phyloP scores from a whole-genome alignment of 1,140 invertebrate genomes.

The Hyposmocoma kahamanoa region DNA sequence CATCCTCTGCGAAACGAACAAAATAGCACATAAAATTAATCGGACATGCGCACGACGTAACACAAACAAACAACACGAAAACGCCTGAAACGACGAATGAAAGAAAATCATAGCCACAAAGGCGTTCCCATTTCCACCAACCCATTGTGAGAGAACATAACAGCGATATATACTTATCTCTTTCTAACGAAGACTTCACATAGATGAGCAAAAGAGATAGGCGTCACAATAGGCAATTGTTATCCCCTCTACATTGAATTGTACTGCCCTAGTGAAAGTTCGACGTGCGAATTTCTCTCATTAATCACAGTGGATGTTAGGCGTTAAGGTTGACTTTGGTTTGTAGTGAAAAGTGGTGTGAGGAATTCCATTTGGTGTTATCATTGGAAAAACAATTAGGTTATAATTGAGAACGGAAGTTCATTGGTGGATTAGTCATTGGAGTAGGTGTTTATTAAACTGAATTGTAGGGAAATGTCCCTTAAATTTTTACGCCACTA shows the following conservation, averaged over 20 bases:
- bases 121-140: constrained; percentile 59
- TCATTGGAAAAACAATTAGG: constrained; percentile 69
- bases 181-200: constrained; percentile 38
- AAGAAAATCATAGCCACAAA: constrained; percentile 59
- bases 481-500: no score
- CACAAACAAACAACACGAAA: constrained; percentile 18
- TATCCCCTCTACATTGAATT: constrained; percentile 57
- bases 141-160: constrained; percentile 51
- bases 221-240: constrained; percentile 69
- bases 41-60: constrained; percentile 46
- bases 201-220: constrained; percentile 67
- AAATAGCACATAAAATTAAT: neutral
- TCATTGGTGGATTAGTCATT: constrained; percentile 32
- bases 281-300: constrained; percentile 18
- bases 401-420: constrained; percentile 34
- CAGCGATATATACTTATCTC: constrained; percentile 24
- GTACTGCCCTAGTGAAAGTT: constrained; percentile 47
- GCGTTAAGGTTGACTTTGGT: constrained; percentile 12
- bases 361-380: constrained; percentile 66
- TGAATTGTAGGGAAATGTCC: no score
- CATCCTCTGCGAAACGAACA: neutral
- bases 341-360: constrained; percentile 14
- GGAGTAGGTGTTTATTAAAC: constrained; percentile 30
- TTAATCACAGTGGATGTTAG: neutral
- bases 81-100: constrained; percentile 38